Evolutionary conservation across 2,888 invertebrate genomes (phyloP).

Genomic region (Graphium colonna): DNA sequence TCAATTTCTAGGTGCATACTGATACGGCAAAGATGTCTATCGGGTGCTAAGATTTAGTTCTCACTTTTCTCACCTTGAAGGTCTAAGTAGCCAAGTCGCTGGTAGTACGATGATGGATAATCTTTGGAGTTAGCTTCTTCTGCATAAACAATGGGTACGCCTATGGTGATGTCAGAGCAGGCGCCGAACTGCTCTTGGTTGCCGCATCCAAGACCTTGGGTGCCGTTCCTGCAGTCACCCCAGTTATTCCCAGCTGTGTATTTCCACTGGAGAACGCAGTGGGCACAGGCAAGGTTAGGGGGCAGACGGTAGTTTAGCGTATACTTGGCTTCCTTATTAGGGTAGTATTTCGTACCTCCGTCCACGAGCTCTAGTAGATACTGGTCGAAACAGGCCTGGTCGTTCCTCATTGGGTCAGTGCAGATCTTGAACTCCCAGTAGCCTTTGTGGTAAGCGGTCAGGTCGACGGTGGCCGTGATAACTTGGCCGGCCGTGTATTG

Average conservation of each 20-base stretch:
- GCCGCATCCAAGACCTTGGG: conserved; percentile 89
- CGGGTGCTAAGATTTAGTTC: conserved; percentile 1
- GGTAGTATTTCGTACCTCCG: conserved; percentile 82
- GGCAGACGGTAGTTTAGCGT: conserved; percentile 82
- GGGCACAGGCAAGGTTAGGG: conserved; percentile 83
- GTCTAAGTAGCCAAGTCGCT: conserved; percentile 40
- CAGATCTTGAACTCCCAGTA: conserved; percentile 91
- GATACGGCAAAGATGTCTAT: conserved; percentile 22
- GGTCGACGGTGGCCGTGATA: conserved; percentile 85
- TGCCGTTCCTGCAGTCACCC: conserved; percentile 85
- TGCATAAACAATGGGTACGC: conserved; percentile 49
- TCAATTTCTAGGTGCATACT: no score
- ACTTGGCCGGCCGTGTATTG: conserved; percentile 83
- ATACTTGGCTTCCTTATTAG: conserved; percentile 84
- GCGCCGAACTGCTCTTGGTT: conserved; percentile 92
- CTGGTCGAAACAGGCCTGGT: conserved; percentile 87
- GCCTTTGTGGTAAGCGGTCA: conserved; percentile 91
- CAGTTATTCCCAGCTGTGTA: conserved; percentile 92
- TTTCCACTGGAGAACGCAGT: conserved; percentile 92
- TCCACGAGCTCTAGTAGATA: conserved; percentile 79
- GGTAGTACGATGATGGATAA: conserved; percentile 30
- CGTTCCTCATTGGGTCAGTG: conserved; percentile 82
- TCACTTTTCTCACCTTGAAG: conserved; percentile 19
- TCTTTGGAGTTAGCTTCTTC: conserved; percentile 34
- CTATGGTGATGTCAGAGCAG: conserved; percentile 88